phyloP scores from a whole-genome alignment of 1,140 invertebrate species.

The Euwallacea similis region DNA sequence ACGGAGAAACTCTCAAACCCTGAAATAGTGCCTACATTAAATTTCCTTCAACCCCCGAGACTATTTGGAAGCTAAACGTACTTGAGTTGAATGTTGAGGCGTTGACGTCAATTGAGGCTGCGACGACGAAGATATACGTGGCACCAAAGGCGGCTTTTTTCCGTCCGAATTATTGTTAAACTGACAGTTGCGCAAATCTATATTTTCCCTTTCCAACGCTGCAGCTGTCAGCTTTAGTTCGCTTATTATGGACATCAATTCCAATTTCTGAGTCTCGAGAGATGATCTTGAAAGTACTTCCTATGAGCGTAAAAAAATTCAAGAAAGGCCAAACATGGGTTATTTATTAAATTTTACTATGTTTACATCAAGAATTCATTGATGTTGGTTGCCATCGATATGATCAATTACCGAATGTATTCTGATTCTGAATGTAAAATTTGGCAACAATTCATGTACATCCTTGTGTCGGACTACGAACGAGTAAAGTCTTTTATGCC shows the following conservation, averaged over 20 bases:
- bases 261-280: constrained; percentile 90
- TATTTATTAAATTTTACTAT: too few relatives aligned
- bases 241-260: constrained; percentile 86
- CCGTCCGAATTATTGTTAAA: constrained; percentile 47
- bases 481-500: too few relatives aligned
- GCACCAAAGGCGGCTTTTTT: constrained; percentile 56
- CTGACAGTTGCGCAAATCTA: constrained; percentile 63
- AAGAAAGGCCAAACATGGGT: too few relatives aligned
- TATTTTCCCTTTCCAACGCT: constrained; percentile 80
- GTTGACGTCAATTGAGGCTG: constrained; percentile 52
- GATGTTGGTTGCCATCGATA: too few relatives aligned
- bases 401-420: too few relatives aligned
- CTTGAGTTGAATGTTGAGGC: constrained; percentile 52
- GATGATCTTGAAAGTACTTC: constrained; percentile 84
- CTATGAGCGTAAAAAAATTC: constrained; percentile 54
- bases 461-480: too few relatives aligned
- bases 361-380: too few relatives aligned
- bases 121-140: constrained; percentile 51
- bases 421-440: too few relatives aligned
- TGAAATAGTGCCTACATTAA: constrained; percentile 19
- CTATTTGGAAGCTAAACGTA: constrained; percentile 21
- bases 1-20: constrained; percentile 52
- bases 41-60: background rate
- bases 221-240: constrained; percentile 84
- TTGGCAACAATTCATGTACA: too few relatives aligned